These are phyloP conservation scores for Aphelenchoides avenae DNA, from an alignment of 1,140 invertebrate genomes.

Conservation along the genomic window DNA sequence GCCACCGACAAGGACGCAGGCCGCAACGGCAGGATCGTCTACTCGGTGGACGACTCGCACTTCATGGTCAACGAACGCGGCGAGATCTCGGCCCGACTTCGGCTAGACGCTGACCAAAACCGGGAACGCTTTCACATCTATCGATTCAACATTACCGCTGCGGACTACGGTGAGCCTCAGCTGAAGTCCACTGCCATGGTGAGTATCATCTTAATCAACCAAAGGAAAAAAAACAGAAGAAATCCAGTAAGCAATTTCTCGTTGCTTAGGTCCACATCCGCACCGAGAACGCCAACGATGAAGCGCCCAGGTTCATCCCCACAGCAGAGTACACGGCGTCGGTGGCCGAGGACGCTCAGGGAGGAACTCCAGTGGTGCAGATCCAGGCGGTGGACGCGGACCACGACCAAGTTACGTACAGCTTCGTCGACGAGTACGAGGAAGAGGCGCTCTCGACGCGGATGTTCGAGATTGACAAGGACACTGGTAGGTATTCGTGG, in stretches of 20 bases:
- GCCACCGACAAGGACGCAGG: slow-evolving; percentile 48
- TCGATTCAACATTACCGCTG: slow-evolving; percentile 74
- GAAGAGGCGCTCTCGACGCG: slow-evolving; percentile 25
- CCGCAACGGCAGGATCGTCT: slow-evolving; percentile 42
- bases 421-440: slow-evolving; percentile 39
- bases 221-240: no score
- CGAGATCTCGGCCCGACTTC: slow-evolving; percentile 37
- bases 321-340: slow-evolving; percentile 50
- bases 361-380: slow-evolving; percentile 50
- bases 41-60: slow-evolving; percentile 43
- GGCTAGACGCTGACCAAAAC: slow-evolving; percentile 53
- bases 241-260: no score
- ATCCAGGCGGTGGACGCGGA: slow-evolving; percentile 52
- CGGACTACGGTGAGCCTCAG: slow-evolving; percentile 79
- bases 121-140: slow-evolving; percentile 63
- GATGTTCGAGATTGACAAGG: slow-evolving; percentile 50
- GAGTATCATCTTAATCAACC: background rate
- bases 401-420: slow-evolving; percentile 48
- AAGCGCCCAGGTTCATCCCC: slow-evolving; percentile 49
- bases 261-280: slow-evolving; percentile 40
- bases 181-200: slow-evolving; percentile 74
- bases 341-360: slow-evolving; percentile 57
- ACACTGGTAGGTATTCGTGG: slow-evolving; percentile 53
- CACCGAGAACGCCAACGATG: slow-evolving; percentile 55
- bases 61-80: slow-evolving; percentile 50